Evolutionary conservation across 1,140 invertebrate genomes (phyloP).

Genomic region (Monochamus saltuarius): DNA sequence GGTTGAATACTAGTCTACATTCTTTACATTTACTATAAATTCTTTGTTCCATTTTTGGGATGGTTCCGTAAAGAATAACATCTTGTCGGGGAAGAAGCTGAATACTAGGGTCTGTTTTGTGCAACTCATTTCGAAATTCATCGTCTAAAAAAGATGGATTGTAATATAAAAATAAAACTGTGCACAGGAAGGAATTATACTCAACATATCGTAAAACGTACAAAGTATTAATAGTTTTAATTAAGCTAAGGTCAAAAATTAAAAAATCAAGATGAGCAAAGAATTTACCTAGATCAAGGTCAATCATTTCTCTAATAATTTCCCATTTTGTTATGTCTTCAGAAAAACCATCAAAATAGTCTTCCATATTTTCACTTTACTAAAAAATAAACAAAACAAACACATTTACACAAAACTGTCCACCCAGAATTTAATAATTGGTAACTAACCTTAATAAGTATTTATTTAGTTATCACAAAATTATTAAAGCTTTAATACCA

Average conservation of each 20-base stretch:
- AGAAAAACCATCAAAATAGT: conserved; percentile 25
- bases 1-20: conserved; percentile 40
- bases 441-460: no score
- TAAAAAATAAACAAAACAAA: conserved; percentile 8
- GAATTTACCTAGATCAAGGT: conserved; percentile 21
- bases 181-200: no score
- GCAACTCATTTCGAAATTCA: conserved; percentile 1
- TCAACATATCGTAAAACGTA: not conserved
- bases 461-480: no score
- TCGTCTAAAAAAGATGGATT: not conserved
- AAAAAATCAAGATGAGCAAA: not conserved
- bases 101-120: conserved; percentile 28
- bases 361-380: conserved; percentile 25
- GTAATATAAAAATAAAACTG: not conserved
- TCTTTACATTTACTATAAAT: conserved; percentile 36
- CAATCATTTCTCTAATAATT: conserved; percentile 22
- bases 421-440: no score
- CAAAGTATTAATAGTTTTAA: not conserved
- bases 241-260: not conserved
- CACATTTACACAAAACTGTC: conserved; percentile 3
- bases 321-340: conserved; percentile 25
- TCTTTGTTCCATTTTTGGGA: conserved; percentile 42
- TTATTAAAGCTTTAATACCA: no score
- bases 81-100: conserved; percentile 35
- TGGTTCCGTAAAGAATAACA: conserved; percentile 38